Percentiles rank a stretch among this genome's conserved stretches.
phyloP scores from a whole-genome alignment of 2,797 vertebrate genomes.

The Urophycis tenuis region DNA sequence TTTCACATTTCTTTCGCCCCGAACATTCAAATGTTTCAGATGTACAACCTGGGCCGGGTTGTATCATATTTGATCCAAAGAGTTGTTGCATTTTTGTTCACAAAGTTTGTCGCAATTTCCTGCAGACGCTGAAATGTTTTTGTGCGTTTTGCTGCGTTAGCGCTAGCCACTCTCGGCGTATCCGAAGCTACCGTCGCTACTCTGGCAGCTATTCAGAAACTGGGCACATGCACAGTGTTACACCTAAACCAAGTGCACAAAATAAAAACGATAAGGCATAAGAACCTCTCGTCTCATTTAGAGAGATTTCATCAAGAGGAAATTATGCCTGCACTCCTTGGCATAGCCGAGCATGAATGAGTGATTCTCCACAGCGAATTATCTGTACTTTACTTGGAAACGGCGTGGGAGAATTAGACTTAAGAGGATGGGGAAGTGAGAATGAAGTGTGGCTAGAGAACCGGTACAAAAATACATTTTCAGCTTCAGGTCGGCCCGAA shows the following conservation, averaged over 20 bases:
- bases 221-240: neutral
- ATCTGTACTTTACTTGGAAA: neutral
- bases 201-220: neutral
- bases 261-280: neutral
- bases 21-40: neutral
- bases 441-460: neutral
- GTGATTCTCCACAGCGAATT: neutral
- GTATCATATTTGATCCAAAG: neutral
- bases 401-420: neutral
- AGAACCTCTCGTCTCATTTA: neutral
- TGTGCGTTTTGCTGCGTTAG: neutral
- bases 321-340: neutral
- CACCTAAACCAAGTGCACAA: neutral
- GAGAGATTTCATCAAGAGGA: neutral
- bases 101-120: too few relatives aligned
- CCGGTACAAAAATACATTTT: neutral
- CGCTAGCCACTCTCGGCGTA: neutral
- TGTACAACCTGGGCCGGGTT: neutral
- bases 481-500: neutral
- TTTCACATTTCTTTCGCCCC: neutral
- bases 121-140: neutral
- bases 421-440: neutral
- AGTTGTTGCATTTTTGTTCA: neutral
- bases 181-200: neutral
- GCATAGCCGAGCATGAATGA: neutral